phyloP scores from a whole-genome alignment of 2,797 vertebrate species.

The Erpetoichthys calabaricus region DNA sequence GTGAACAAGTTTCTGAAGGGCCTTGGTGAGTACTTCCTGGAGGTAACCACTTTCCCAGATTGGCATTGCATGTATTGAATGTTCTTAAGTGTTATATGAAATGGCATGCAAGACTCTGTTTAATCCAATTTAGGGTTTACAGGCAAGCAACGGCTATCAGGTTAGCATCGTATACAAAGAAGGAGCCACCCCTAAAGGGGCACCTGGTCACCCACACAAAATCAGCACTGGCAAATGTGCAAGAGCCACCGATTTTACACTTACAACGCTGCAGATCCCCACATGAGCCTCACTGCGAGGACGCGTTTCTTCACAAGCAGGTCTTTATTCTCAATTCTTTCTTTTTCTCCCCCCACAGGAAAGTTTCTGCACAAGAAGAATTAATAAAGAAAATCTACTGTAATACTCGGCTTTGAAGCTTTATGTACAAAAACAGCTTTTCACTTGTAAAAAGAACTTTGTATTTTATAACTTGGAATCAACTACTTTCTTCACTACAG shows the following conservation, averaged over 20 bases:
- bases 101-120: no score
- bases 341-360: constrained; percentile 17
- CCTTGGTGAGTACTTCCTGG: constrained; percentile 62
- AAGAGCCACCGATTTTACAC: no score
- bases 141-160: neutral
- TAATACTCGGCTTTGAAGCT: constrained; percentile 6
- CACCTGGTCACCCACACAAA: no score
- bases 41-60: neutral
- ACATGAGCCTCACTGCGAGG: neutral
- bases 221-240: no score
- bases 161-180: no score
- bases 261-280: no score
- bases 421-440: neutral
- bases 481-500: no score
- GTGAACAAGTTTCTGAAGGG: constrained; percentile 96
- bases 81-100: neutral
- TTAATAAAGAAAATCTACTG: constrained; percentile 37
- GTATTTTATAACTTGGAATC: no score
- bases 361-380: constrained; percentile 98
- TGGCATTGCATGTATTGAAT: neutral
- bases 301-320: neutral
- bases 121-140: neutral
- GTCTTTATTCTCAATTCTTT: neutral
- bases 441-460: neutral
- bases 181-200: no score